Conservation (phyloP, 2,797 vertebrate genomes). For the Sphenopsis melanotis region DNA sequence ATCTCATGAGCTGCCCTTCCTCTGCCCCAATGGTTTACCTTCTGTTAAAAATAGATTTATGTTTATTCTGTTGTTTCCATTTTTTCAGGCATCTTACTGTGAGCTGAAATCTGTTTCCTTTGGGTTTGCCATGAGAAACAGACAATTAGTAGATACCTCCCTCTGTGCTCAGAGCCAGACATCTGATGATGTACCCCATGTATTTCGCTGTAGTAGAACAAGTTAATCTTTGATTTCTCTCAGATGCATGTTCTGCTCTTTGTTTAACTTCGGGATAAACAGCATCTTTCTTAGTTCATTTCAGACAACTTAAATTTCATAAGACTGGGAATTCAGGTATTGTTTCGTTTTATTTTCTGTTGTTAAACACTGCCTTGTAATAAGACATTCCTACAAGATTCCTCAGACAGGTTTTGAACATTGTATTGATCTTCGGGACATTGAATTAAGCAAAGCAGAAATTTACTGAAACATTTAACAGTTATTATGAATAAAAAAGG, state of each 20-base stretch:
- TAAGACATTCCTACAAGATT: background rate
- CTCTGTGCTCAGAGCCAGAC: background rate
- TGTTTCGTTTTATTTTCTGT: background rate
- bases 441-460: background rate
- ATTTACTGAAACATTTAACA: conserved; percentile 18
- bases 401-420: background rate
- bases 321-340: background rate
- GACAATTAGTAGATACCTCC: background rate
- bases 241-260: background rate
- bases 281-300: background rate
- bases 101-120: background rate
- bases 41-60: background rate
- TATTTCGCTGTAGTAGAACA: background rate
- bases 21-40: background rate
- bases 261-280: background rate
- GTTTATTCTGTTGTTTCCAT: background rate
- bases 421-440: background rate
- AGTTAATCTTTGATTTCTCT: background rate
- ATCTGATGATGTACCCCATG: background rate
- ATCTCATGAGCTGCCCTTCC: fast-evolving
- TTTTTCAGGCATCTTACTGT: background rate
- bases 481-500: background rate
- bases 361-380: background rate
- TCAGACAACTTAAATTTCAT: background rate
- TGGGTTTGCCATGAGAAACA: background rate